Conservation (phyloP, 2,113 vertebrate species). For the Pituophis catenifer region DNA sequence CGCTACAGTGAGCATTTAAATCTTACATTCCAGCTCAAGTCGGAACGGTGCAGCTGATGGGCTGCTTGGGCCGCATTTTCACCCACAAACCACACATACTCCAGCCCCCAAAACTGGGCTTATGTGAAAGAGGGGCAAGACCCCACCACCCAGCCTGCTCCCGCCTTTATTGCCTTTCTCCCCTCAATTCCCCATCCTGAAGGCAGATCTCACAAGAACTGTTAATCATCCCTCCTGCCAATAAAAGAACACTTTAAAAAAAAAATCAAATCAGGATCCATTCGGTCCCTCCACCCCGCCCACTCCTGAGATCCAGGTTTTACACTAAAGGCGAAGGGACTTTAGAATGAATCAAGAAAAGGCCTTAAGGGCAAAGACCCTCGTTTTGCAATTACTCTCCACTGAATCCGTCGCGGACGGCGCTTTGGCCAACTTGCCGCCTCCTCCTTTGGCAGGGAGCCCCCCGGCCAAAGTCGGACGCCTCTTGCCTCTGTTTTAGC, state of each 20-base stretch:
- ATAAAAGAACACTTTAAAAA: not conserved
- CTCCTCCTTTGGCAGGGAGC: slow-evolving; percentile 2
- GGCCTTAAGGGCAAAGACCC: too few relatives aligned
- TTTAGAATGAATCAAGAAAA: not conserved
- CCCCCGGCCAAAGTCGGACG: not conserved
- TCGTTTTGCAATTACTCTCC: not conserved
- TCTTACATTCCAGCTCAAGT: not conserved
- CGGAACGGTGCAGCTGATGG: not conserved
- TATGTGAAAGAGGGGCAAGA: not conserved
- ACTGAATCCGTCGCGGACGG: not conserved
- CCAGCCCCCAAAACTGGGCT: not conserved
- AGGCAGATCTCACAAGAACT: not conserved
- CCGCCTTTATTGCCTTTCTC: not conserved
- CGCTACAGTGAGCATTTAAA: not conserved
- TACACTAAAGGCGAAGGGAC: not conserved
- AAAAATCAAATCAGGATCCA: not conserved
- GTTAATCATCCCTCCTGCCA: not conserved
- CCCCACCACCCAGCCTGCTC: not conserved
- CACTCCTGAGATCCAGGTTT: not conserved
- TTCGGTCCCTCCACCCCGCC: not conserved
- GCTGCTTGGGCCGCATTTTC: not conserved
- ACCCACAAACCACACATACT: not conserved
- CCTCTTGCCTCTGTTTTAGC: slow-evolving; percentile 29
- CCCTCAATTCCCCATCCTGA: not conserved
- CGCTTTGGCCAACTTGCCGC: not conserved